Evolutionary conservation across 1,140 invertebrate species (phyloP), one percentile per base, ranked within the genome.

Genomic region (Brachionus sp.): DNA sequence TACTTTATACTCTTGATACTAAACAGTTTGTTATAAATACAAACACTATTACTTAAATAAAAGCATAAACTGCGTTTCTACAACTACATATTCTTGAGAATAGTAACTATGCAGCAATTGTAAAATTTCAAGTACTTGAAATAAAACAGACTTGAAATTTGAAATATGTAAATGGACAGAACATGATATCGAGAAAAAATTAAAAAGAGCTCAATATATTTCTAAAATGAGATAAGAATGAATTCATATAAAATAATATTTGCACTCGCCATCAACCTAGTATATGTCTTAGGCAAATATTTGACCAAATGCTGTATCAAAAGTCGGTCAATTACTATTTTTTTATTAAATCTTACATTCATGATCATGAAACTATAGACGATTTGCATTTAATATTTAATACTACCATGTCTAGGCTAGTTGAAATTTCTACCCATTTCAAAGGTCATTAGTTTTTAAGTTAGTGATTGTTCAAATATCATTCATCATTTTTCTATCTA

Each of bases 341-440:
- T 75, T 75, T 75, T 75, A 46, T 75, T 75, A 46, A 46, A 75
- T 75, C 42, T 75, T 75, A 44, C 37, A 75, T 44, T 75, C 70
- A 75, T 75, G 70, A 75, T 75, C 70, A 75, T 75, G 70, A 75
- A 75, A 75, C 70, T 75, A 75, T 70, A 70, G 66, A 70, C 66
- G 39, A n/a, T 25, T 75, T 73, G 33, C 19, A 39, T 39, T 39
- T 73, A 73, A 23, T 23, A 46, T 46, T 46, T 75, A 75, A 75
- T 75, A 75, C 23, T 75, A 50, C 39, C 46, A 25, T 46, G 70
- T 75, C 70, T 75, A 75, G 70, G 70, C 70, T 75, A 35, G 70
- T 75, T 75, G 42, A 44, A 75, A 25, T 75, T 75, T 75, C 23
- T 19, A 70, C 2, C 70, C 4, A 75, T 75, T 46, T 75, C 70